Evolutionary conservation across 2,888 invertebrate genomes (phyloP), one percentile per base, ranked within the genome.

Genomic region (Pemphredon lugubris): DNA sequence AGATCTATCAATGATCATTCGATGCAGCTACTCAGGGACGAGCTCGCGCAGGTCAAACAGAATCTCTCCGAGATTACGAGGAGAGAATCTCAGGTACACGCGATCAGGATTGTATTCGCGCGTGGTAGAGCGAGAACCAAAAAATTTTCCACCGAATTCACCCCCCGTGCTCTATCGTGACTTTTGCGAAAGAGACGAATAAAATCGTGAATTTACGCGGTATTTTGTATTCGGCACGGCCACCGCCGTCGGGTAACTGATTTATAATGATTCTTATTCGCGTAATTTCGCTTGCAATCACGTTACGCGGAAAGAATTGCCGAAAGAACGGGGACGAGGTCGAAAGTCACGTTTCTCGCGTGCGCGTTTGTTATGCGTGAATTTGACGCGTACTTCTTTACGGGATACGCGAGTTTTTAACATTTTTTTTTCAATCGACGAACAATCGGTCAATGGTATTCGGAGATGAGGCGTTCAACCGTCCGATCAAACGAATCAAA

Each of bases 21-120:
- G 61, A 89, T 94, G 75, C 93, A 92, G 84, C 91, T 95, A 30
- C 88, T 96, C 14, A 92, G 95, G 23, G 95, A 96, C 60, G 96
- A 97, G 84, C 88, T 96, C 51, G 92, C 93, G 0, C 92, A 95
- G 58, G 91, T 95, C 0, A 96, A 96, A 88, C 94, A 95, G 67
- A 93, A 92, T 71, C 90, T 96, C 7, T 92, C 94, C 1, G 96
- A 96, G 79, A 55, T 84, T 4, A 92, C 94, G 55, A 92, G 96
- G 60, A 92, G 95, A 54, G 95, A 96, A 82, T 94, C 94, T 0
- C 95, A 96, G 87, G 91, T 90, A 77, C 18, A 32, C 14, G n/a
- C 6, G 32, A n/a, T n/a, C n/a, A n/a, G n/a, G n/a, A n/a, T n/a
- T n/a, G n/a, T n/a, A n/a, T n/a, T n/a, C n/a, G n/a, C n/a, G n/a